These are phyloP conservation scores for Enteromius afrohamiltoni DNA, from an alignment of 2,797 vertebrate species.

Conservation along the genomic window DNA sequence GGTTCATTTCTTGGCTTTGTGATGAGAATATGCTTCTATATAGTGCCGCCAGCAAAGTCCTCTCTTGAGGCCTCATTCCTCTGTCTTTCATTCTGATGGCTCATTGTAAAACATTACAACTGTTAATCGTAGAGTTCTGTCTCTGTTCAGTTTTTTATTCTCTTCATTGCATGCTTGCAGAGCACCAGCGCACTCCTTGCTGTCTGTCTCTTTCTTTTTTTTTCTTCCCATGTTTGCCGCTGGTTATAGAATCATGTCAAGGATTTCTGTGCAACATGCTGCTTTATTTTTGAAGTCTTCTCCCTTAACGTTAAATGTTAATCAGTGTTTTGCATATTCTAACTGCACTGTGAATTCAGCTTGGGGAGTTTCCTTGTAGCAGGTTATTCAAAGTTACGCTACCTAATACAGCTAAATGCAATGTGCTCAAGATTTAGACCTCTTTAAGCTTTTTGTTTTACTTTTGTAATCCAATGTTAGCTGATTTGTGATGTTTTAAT, in stretches of 20 bases:
- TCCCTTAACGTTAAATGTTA: neutral
- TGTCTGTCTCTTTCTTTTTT: neutral
- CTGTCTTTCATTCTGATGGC: neutral
- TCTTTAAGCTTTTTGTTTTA: neutral
- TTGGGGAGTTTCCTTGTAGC: neutral
- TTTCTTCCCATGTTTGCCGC: neutral
- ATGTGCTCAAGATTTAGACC: neutral
- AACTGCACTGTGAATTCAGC: slow-evolving; percentile 1
- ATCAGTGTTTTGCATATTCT: slow-evolving; percentile 28
- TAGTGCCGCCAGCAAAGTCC: neutral
- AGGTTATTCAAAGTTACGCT: neutral
- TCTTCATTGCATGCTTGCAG: neutral
- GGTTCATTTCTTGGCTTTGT: neutral
- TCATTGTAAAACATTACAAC: slow-evolving; percentile 4
- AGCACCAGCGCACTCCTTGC: neutral
- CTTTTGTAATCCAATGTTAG: neutral
- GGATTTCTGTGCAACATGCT: slow-evolving; percentile 15
- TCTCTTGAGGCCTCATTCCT: neutral
- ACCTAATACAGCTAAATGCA: neutral
- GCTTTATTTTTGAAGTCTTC: slow-evolving; percentile 8
- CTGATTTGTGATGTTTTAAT: neutral
- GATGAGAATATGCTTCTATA: neutral
- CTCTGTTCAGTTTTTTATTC: neutral
- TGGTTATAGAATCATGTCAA: slow-evolving; percentile 24
- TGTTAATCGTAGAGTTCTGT: neutral